Percentiles rank a stretch among this genome's conserved stretches.
Conservation (phyloP, 92 coral and sea anemone genomes). For the Epizoanthus scotinus region DNA sequence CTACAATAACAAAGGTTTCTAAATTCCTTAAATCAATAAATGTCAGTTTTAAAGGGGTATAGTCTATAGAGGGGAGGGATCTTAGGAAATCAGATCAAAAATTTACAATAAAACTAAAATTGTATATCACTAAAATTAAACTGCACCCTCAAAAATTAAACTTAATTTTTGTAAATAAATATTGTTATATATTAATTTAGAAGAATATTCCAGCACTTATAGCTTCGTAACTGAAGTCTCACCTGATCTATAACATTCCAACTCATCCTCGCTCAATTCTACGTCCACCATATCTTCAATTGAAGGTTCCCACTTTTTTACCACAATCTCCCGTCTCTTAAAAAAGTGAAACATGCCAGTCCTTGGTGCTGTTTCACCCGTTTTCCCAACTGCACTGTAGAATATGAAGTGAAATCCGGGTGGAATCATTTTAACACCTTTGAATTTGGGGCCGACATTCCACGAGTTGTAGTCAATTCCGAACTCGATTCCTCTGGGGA, state of each 20-base stretch:
- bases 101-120: too few relatives aligned
- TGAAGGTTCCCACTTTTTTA: constrained; percentile 77
- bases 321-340: constrained; percentile 66
- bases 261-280: constrained; percentile 63
- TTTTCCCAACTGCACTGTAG: constrained; percentile 79
- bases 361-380: constrained; percentile 89
- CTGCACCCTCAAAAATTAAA: too few relatives aligned
- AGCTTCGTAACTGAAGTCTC: background rate
- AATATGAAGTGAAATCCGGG: constrained; percentile 90
- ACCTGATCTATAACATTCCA: constrained; percentile 73
- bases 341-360: constrained; percentile 83
- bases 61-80: too few relatives aligned
- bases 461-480: constrained; percentile 95
- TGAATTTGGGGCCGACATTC: constrained; percentile 85
- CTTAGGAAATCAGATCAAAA: too few relatives aligned
- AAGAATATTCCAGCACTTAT: too few relatives aligned
- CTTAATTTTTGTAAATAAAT: too few relatives aligned
- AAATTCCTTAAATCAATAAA: too few relatives aligned
- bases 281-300: constrained; percentile 77
- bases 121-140: too few relatives aligned
- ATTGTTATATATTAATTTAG: too few relatives aligned
- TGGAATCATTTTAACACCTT: constrained; percentile 97
- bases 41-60: too few relatives aligned
- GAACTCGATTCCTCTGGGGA: constrained; percentile 87
- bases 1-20: too few relatives aligned